Percentiles rank a stretch among this genome's conserved stretches.
Evolutionary conservation across 2,888 invertebrate species (phyloP).

Genomic region (Sicus ferrugineus): DNA sequence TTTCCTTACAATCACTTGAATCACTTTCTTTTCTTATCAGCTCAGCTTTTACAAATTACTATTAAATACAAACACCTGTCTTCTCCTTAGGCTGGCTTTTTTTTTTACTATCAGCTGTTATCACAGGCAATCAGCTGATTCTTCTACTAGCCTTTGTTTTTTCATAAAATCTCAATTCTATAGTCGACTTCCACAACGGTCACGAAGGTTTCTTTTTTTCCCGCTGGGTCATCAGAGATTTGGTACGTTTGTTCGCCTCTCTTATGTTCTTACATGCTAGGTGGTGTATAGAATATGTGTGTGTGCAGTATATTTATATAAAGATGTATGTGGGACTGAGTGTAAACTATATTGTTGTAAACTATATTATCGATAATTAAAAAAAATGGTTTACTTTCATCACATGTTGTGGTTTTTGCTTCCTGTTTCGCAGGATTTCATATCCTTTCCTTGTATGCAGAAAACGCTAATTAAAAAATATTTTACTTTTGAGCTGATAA

Average conservation of each 20-base stretch:
- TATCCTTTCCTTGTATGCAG: neutral
- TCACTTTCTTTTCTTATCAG: conserved; percentile 13
- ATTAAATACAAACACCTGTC: neutral
- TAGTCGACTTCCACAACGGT: neutral
- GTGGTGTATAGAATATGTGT: too few relatives aligned
- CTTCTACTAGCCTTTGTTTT: too few relatives aligned
- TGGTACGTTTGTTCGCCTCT: too few relatives aligned
- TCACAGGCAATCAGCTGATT: too few relatives aligned
- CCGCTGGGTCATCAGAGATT: too few relatives aligned
- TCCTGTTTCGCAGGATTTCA: neutral
- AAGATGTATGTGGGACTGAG: neutral
- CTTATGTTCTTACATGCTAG: neutral
- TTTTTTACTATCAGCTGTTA: neutral
- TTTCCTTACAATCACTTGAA: neutral
- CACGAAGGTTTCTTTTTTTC: too few relatives aligned
- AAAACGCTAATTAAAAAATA: too few relatives aligned
- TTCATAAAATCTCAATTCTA: neutral
- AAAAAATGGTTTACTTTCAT: neutral
- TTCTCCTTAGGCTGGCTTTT: neutral
- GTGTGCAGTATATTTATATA: neutral
- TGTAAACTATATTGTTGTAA: neutral
- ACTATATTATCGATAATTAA: neutral
- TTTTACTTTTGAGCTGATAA: neutral
- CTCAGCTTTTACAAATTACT: too few relatives aligned
- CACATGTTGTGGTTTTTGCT: neutral